These are phyloP conservation scores for Pterophyllum scalare DNA, from an alignment of 2,113 vertebrate species.

Conservation along the genomic window DNA sequence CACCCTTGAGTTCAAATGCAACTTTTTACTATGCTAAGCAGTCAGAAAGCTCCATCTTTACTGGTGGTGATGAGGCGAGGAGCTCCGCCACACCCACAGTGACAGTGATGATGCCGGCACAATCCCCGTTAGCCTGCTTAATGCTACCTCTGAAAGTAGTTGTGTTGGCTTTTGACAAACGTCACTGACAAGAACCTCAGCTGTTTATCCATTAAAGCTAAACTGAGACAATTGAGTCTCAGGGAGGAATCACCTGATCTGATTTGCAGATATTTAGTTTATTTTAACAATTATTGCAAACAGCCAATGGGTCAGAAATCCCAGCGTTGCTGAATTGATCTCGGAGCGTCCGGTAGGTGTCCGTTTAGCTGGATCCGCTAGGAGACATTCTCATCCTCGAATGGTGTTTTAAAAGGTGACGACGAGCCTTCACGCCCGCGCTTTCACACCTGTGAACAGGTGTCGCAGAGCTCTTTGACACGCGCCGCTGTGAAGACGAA, in stretches of 20 bases:
- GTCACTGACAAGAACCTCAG: too few species aligned
- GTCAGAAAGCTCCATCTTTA: not conserved
- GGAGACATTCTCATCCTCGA: not conserved
- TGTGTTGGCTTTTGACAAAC: too few species aligned
- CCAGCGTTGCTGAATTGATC: slow-evolving; percentile 33
- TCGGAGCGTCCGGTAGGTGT: not conserved
- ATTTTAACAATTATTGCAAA: slow-evolving; percentile 30
- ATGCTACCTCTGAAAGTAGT: too few species aligned
- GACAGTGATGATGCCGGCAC: not conserved
- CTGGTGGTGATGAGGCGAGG: not conserved
- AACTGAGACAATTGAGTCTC: too few species aligned
- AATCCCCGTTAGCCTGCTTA: too few species aligned
- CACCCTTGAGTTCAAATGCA: not conserved
- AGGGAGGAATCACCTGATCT: not conserved
- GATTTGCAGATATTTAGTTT: not conserved
- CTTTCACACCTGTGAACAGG: not conserved
- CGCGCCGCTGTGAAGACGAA: not conserved
- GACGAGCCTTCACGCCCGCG: too few species aligned
- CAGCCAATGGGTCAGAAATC: slow-evolving; percentile 47
- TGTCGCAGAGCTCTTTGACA: not conserved
- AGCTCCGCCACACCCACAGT: not conserved
- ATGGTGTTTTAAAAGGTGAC: not conserved
- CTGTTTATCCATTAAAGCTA: too few species aligned
- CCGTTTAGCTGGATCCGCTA: not conserved
- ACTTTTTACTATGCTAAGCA: not conserved